phyloP scores from a whole-genome alignment of 2,888 invertebrate species.

The Zeuzera pyrina region DNA sequence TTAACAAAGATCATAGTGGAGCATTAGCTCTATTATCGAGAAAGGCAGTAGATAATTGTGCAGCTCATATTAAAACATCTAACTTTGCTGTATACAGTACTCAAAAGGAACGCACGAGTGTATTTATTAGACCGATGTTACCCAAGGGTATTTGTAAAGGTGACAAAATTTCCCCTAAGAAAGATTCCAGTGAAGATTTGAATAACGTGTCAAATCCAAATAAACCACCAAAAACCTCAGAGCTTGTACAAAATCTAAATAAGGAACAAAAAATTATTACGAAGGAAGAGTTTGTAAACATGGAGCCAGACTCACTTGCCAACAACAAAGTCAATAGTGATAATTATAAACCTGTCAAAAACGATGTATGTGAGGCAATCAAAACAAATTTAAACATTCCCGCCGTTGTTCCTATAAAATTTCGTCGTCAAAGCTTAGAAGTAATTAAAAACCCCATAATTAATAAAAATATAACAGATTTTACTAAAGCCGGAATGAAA shows the following conservation, averaged over 20 bases:
- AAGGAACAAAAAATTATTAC: neutral
- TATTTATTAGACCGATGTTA: conserved; percentile 52
- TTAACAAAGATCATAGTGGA: conserved; percentile 42
- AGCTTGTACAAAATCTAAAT: conserved; percentile 27
- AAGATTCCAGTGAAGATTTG: conserved; percentile 32
- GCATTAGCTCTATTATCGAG: conserved; percentile 47
- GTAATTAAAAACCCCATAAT: conserved; percentile 57
- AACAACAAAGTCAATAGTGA: neutral
- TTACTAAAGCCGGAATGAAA: conserved; percentile 59
- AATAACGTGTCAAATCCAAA: conserved; percentile 12
- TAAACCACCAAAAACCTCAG: conserved; percentile 5
- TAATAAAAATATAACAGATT: conserved; percentile 54
- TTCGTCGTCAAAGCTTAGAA: conserved; percentile 51
- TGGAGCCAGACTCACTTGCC: neutral
- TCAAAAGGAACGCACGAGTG: conserved; percentile 33
- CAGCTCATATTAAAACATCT: conserved; percentile 44
- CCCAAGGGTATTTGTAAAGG: conserved; percentile 36
- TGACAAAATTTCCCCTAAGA: conserved; percentile 54
- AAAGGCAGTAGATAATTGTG: conserved; percentile 40
- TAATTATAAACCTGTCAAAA: conserved; percentile 11
- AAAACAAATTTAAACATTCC: conserved; percentile 31
- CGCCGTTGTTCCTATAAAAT: conserved; percentile 45
- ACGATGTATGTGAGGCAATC: conserved; percentile 15
- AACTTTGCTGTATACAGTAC: conserved; percentile 24
- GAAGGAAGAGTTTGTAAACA: neutral